These are phyloP conservation scores for Heliconius charithonia DNA, from an alignment of 2,888 invertebrate species.

Conservation along the genomic window DNA sequence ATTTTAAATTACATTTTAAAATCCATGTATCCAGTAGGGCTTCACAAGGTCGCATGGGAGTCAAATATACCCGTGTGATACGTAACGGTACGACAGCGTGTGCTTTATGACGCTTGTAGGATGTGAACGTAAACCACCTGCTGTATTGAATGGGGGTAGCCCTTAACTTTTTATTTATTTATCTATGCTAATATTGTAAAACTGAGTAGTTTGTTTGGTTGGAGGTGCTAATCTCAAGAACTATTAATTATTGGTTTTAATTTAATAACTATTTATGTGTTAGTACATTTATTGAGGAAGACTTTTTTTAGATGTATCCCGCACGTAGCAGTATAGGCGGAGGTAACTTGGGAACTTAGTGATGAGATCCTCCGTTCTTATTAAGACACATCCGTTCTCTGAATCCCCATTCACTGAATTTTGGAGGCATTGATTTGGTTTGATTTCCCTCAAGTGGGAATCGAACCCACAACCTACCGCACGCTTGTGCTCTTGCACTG, in stretches of 20 bases:
- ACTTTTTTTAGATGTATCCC: too few relatives aligned
- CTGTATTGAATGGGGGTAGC: slow-evolving; percentile 18
- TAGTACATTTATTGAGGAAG: too few relatives aligned
- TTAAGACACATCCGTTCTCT: too few relatives aligned
- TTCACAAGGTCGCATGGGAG: slow-evolving; percentile 37
- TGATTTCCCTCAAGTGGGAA: too few relatives aligned
- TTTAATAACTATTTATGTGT: background rate
- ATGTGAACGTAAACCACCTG: slow-evolving; percentile 43
- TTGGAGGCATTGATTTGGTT: too few relatives aligned
- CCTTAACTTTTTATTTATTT: background rate
- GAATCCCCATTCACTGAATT: too few relatives aligned
- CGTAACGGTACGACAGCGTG: slow-evolving; percentile 69
- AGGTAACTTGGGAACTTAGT: too few relatives aligned
- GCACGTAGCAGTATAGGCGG: too few relatives aligned
- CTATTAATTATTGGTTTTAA: background rate
- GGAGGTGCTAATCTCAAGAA: background rate
- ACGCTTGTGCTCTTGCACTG: too few relatives aligned
- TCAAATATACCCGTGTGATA: slow-evolving; percentile 63
- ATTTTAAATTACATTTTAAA: slow-evolving; percentile 1
- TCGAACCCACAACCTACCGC: too few relatives aligned
- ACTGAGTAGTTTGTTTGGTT: background rate
- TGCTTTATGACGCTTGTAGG: slow-evolving; percentile 62
- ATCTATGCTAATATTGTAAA: background rate
- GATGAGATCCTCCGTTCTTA: too few relatives aligned
- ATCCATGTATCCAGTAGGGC: background rate